Evolutionary conservation across 2,888 invertebrate genomes (phyloP), one percentile per base, ranked within the genome.

Genomic region (Harpalus rubripes): DNA sequence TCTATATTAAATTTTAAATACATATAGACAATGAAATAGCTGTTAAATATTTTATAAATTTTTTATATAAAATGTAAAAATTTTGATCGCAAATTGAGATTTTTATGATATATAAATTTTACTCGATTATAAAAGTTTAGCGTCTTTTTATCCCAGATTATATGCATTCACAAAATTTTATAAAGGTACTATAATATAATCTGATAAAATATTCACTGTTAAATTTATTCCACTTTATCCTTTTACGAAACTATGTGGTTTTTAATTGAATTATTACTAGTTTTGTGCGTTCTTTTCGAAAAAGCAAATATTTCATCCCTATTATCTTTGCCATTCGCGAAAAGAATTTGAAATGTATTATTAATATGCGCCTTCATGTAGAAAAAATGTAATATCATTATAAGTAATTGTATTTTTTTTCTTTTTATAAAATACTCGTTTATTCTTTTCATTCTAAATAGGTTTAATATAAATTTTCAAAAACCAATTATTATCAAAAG

Each of bases 101-200:
- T 74, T 74, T 44, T 44, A 74, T 74, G 72, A 41, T 41, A 68
- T 68, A 68, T 68, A 68, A 68, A 39, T 41, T 68, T 68, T 68
- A 68, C 68, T 32, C 39, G 32, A 68, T 68, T 68, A 68, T 68
- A 68, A 68, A 63, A 68, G 39, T 68, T 68, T 68, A 68, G 22
- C 15, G 68, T 7, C 39, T 15, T 32, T 39, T 68, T 68, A 68
- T 7, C 26, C 7, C n/a, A 7, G 39, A 74, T 44, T 74, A 41
- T 44, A 74, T 52, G 44, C 10, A 44, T 74, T 44, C 16, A 44
- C 22, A 8, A 74, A 72, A 74, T 74, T 44, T 72, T 72, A 72
- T 72, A 16, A 72, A 41, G 72, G 15, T 41, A 44, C 16, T 72
- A 15, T 72, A 41, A 72, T 72, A 72, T 72, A 22, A 22, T 22